phyloP scores from a whole-genome alignment of 2,888 invertebrate species.

The Stictocephala bisonia region DNA sequence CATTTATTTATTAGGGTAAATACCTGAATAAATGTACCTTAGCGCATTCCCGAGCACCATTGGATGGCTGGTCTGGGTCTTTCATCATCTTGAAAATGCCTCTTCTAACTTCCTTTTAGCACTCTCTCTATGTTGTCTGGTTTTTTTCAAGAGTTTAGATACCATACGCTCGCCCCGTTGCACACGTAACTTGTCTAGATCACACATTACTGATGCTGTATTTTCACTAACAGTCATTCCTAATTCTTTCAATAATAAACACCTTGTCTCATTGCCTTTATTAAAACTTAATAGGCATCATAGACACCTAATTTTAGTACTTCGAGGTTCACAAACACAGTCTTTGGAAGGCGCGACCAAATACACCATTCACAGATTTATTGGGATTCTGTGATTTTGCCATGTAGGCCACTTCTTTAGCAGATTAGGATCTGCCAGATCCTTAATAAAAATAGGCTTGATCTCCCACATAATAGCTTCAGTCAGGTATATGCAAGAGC shows the following conservation, averaged over 20 bases:
- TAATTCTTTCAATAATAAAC: background rate
- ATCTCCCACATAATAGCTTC: background rate
- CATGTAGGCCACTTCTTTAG: conserved; percentile 19
- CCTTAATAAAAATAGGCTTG: too few relatives aligned
- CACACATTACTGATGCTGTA: background rate
- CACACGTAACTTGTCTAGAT: background rate
- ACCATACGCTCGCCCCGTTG: conserved; percentile 11
- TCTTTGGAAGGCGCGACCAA: conserved; percentile 28
- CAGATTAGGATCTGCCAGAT: too few relatives aligned
- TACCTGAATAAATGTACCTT: background rate
- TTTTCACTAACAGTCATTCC: conserved; percentile 4
- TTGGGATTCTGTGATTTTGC: conserved; percentile 24
- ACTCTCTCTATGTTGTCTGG: conserved; percentile 8
- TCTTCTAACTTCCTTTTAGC: conserved; percentile 32
- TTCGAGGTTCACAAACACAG: conserved; percentile 20
- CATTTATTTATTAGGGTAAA: background rate
- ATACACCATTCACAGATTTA: conserved; percentile 14
- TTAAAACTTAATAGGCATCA: conserved; percentile 23
- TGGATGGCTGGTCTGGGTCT: conserved; percentile 23
- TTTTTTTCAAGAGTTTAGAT: background rate
- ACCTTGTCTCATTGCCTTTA: background rate
- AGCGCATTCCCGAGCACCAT: conserved; percentile 14
- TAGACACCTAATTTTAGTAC: background rate
- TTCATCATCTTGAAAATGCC: background rate
- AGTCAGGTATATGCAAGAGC: conserved; percentile 5